Evolutionary conservation across 2,888 invertebrate genomes (phyloP), one percentile per base, ranked within the genome.

Genomic region (Sesamia inferens): DNA sequence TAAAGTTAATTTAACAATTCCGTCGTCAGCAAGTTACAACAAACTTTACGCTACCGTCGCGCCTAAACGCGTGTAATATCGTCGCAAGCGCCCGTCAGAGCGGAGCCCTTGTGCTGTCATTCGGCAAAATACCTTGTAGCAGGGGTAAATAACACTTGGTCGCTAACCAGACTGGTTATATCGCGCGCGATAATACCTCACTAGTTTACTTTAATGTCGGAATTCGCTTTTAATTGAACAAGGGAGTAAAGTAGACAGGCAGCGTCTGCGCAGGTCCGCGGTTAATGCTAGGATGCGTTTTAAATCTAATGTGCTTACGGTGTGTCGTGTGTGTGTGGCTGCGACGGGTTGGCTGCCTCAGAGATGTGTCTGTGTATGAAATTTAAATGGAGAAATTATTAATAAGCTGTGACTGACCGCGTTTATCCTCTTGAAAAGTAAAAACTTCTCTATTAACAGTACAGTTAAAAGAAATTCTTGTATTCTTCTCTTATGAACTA

Each of bases 31-130:
- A 71, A 75, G 63, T 39, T 61, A 51, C 16, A 62, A 58, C 22
- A 47, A 74, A 65, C 69, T 68, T 76, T 72, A 62, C 51, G 62
- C 64, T 62, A 70, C 73, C 68, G 77, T 71, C 71, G 79, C 63
- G 78, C 48, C 55, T 84, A 84, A 71, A 78, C 65, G 83, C 73
- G 74, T 82, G 82, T 86, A 85, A 82, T 77, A 74, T 68, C 62
- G 70, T 64, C 63, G 72, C 77, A 74, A 68, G 73, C 79, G 72
- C 78, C 73, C 69, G 90, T 84, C 89, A 85, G 74, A 47, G 39
- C 44, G n/a, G 71, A 55, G 75, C 85, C 78, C 85, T 88, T 88
- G 88, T 88, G 77, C 85, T 88, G 89, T 85, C 88, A 48, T 65
- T 87, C 82, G 61, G 79, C 77, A 76, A 79, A 78, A 82, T 82